Conservation (phyloP, 2,797 vertebrate genomes). For the Dipus sagitta region DNA sequence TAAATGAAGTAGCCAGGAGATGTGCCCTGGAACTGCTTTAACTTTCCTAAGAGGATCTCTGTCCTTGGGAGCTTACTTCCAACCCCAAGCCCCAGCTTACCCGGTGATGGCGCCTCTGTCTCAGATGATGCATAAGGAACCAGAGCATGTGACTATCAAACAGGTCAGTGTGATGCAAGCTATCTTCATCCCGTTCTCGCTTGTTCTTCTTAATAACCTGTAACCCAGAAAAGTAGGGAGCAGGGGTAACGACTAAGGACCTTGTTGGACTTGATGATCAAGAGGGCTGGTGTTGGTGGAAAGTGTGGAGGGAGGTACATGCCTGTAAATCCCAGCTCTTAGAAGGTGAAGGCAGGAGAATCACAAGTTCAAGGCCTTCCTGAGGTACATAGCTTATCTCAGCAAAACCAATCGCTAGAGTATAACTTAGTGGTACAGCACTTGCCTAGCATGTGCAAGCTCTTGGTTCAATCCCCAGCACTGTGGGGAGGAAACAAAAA, state of each 20-base stretch:
- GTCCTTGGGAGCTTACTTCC: background rate
- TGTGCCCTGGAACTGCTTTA: background rate
- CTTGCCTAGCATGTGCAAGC: background rate
- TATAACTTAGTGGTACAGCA: background rate
- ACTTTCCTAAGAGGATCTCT: background rate
- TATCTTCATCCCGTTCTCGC: conserved; percentile 95
- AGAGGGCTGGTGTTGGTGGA: background rate
- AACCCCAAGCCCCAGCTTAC: conserved; percentile 85
- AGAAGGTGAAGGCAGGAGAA: background rate
- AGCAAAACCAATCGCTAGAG: background rate
- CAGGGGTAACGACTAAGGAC: background rate
- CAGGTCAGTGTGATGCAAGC: conserved; percentile 95
- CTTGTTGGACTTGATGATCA: background rate
- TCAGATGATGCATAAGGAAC: conserved; percentile 99
- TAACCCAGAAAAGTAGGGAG: background rate
- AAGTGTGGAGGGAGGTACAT: background rate
- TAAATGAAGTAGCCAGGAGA: background rate
- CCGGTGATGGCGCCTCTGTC: conserved; percentile 94
- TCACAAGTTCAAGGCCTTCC: background rate
- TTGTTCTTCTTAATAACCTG: conserved; percentile 99
- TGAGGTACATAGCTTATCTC: background rate
- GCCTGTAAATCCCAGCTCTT: background rate
- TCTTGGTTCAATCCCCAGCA: background rate
- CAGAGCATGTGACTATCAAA: conserved; percentile 98
- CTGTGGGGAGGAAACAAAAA: no score